These are phyloP conservation scores for Zootermopsis nevadensis DNA, from an alignment of 2,888 invertebrate species.

Conservation along the genomic window DNA sequence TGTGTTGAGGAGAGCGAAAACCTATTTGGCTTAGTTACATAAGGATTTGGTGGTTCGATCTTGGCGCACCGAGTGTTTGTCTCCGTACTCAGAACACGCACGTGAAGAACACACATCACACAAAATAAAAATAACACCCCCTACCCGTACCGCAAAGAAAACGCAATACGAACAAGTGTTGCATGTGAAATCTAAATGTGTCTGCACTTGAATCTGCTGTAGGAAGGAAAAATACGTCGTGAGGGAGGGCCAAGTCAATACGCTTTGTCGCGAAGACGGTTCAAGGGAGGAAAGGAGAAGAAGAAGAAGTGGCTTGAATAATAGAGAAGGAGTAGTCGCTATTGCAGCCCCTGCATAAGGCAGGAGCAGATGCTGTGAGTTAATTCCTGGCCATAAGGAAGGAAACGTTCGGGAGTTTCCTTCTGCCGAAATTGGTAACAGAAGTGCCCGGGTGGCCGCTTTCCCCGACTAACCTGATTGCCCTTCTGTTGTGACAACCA, in stretches of 20 bases:
- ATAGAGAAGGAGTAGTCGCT: slow-evolving; percentile 13
- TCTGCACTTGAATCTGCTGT: background rate
- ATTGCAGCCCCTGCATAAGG: slow-evolving; percentile 30
- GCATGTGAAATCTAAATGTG: slow-evolving; percentile 21
- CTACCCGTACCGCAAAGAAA: background rate
- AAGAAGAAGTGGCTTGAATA: slow-evolving; percentile 36
- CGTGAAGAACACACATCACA: background rate
- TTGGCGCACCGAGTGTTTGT: background rate
- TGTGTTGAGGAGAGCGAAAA: slow-evolving; percentile 3
- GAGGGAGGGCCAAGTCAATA: slow-evolving; percentile 28
- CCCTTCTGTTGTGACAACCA: too few species aligned
- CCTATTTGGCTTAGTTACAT: slow-evolving; percentile 11
- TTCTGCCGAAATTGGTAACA: background rate
- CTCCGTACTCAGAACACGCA: background rate
- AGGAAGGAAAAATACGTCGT: slow-evolving; percentile 13
- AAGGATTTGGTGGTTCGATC: background rate
- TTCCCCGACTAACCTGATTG: too few species aligned
- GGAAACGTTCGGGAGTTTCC: background rate
- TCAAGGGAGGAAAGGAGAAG: background rate
- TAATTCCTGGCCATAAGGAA: background rate
- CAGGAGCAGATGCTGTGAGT: background rate
- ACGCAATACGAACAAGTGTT: slow-evolving; percentile 11
- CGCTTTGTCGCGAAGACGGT: slow-evolving; percentile 30
- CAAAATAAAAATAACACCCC: background rate
- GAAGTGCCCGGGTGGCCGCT: background rate